Conservation (phyloP, 2,113 vertebrate species). For the Cyrtonyx montezumae region DNA sequence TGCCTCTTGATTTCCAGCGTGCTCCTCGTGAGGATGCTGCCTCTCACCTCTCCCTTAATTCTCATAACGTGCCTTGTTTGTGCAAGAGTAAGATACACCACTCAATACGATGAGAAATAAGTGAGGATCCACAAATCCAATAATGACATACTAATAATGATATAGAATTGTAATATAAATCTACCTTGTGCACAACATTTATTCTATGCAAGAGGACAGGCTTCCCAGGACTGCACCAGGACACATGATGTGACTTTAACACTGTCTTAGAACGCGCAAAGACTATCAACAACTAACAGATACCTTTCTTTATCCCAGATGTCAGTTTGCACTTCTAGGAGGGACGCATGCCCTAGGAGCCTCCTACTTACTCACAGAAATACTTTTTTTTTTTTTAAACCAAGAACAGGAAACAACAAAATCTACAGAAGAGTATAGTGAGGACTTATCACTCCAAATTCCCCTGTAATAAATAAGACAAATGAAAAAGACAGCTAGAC, state of each 20-base stretch:
- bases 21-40: neutral
- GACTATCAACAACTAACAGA: neutral
- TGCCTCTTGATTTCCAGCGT: neutral
- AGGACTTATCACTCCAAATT: neutral
- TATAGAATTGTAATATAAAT: neutral
- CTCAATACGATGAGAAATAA: neutral
- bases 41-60: neutral
- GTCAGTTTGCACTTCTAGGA: neutral
- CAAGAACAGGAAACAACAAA: neutral
- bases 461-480: neutral
- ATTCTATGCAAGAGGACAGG: accelerated
- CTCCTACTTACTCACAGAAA: neutral
- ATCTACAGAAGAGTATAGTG: neutral
- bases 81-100: neutral
- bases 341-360: neutral
- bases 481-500: neutral
- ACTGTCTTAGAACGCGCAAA: neutral
- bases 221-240: neutral
- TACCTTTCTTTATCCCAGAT: neutral
- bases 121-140: neutral
- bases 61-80: neutral
- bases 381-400: neutral
- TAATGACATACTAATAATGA: neutral
- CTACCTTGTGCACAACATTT: neutral
- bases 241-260: neutral